phyloP scores from a whole-genome alignment of 37 sponge, comb jelly and placozoan species.

The Agelas oroides region DNA sequence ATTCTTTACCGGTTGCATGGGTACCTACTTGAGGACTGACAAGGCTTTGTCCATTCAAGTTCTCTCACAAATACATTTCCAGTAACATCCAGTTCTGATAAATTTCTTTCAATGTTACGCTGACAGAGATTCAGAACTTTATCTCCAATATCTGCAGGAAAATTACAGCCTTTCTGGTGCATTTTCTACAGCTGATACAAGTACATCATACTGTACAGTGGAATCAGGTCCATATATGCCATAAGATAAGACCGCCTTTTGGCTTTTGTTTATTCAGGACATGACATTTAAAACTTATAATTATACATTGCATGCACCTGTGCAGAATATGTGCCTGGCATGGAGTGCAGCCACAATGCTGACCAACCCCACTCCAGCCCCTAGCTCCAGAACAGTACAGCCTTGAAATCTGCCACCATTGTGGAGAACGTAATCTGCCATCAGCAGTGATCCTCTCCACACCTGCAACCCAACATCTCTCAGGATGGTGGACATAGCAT shows the following conservation, averaged over 20 bases:
- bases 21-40: neutral
- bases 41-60: constrained; percentile 50
- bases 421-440: constrained; percentile 50
- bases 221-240: neutral
- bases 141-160: constrained; percentile 40
- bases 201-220: neutral
- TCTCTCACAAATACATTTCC: constrained; percentile 34
- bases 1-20: too few species aligned
- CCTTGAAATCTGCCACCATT: constrained; percentile 1
- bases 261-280: too few species aligned
- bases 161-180: neutral
- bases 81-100: neutral
- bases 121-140: constrained; percentile 40
- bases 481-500: constrained; percentile 49
- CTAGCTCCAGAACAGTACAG: constrained; percentile 44
- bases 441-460: constrained; percentile 60
- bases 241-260: too few species aligned
- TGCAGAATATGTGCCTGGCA: constrained; percentile 38
- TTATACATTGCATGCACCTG: constrained; percentile 34
- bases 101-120: constrained; percentile 34
- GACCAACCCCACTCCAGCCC: constrained; percentile 56
- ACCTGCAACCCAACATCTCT: constrained; percentile 45
- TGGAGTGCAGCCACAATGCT: constrained; percentile 33
- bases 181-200: too few species aligned
- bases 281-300: too few species aligned